phyloP scores from a whole-genome alignment of 1,140 invertebrate genomes.

The Trachymyrmex septentrionalis region DNA sequence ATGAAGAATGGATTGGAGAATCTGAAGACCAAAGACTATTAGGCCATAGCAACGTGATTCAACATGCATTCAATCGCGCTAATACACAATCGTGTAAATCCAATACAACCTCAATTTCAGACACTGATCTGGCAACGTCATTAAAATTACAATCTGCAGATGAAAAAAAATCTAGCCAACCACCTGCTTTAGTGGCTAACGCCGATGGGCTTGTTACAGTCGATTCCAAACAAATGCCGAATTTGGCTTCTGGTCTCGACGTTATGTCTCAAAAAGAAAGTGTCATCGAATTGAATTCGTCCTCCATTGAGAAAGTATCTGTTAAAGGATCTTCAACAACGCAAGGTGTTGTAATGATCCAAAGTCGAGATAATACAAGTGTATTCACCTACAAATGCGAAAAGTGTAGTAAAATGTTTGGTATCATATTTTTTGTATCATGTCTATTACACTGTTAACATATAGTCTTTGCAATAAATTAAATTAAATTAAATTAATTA shows the following conservation, averaged over 20 bases:
- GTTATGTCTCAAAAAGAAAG: conserved; percentile 92
- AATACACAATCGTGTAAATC: conserved; percentile 83
- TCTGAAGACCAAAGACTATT: conserved; percentile 84
- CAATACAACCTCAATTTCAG: conserved; percentile 78
- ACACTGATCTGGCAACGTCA: conserved; percentile 78
- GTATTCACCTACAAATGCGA: no score
- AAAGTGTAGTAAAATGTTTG: no score
- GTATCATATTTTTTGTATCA: no score
- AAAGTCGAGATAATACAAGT: no score
- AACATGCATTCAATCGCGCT: conserved; percentile 84
- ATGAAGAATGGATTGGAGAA: conserved; percentile 85
- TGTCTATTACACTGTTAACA: no score
- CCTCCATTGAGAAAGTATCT: conserved; percentile 87
- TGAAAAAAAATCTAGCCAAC: conserved; percentile 78
- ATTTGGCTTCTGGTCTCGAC: conserved; percentile 89
- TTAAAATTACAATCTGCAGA: conserved; percentile 76
- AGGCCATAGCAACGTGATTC: conserved; percentile 84
- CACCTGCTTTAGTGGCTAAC: conserved; percentile 88
- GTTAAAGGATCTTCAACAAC: conserved; percentile 78
- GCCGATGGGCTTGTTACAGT: conserved; percentile 91
- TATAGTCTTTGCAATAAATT: no score
- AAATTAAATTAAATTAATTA: no score
- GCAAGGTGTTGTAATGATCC: conserved; percentile 82
- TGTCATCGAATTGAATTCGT: conserved; percentile 89
- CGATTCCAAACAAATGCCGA: conserved; percentile 91